A percentile compares a stretch with the other conserved stretches of the same genome.
These are phyloP conservation scores for Propithecus perrieri DNA, from an alignment of 2,797 vertebrate genomes.

Conservation along the genomic window DNA sequence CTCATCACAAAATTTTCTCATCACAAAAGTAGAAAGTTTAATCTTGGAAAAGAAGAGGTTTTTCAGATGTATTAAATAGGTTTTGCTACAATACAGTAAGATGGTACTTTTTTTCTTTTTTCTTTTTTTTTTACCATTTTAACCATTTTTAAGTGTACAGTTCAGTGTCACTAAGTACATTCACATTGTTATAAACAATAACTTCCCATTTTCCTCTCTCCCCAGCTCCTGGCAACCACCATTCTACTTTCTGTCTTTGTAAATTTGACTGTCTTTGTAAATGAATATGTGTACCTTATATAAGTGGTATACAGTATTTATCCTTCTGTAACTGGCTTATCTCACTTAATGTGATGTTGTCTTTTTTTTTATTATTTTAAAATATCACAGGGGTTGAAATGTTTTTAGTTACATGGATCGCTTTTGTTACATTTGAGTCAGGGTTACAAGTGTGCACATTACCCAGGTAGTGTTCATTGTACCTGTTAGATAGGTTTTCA, in stretches of 20 bases:
- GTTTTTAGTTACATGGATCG: background rate
- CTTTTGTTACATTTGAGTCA: background rate
- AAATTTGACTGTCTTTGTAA: background rate
- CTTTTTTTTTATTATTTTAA: background rate
- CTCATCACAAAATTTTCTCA: background rate
- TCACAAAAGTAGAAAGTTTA: background rate
- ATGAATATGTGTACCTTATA: background rate
- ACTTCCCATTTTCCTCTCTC: background rate
- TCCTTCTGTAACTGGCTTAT: background rate
- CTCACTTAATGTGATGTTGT: background rate
- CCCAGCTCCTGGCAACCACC: background rate
- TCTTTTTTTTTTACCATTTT: background rate
- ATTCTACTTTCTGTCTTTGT: background rate
- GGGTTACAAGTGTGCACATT: background rate
- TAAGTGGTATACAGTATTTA: background rate
- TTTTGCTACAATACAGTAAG: slow-evolving; percentile 62
- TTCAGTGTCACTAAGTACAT: background rate
- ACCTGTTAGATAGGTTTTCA: background rate
- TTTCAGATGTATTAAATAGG: background rate
- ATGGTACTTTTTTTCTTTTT: slow-evolving; percentile 17
- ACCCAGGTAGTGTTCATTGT: background rate
- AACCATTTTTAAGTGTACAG: background rate
- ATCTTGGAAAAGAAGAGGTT: background rate
- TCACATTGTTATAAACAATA: background rate
- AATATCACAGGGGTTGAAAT: background rate